Evolutionary conservation across 2,888 invertebrate species (phyloP), one percentile per base, ranked within the genome.

Genomic region (Sclerodermus sp.): DNA sequence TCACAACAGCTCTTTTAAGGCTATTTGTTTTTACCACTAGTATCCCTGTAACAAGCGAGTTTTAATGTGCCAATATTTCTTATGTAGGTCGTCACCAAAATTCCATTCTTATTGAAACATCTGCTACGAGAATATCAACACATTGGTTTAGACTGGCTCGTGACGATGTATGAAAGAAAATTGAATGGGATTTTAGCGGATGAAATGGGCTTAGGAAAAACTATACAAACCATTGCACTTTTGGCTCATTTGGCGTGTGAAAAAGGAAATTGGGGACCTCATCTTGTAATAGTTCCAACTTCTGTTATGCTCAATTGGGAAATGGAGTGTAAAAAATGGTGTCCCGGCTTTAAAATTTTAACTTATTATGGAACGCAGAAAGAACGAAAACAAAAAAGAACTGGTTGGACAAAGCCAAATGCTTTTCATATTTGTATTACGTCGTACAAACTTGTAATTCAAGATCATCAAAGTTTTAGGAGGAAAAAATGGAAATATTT

Each of bases 271-370:
- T 99, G 99, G 99, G 99, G 99, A 30, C 99, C 99, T 47, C 99
- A 99, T 84, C 84, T 99, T 17, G 96, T 99, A 63, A 92, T 99
- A 57, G 99, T 99, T 62, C 99, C 99, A 52, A 99, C 99, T 13
- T 97, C 97, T 61, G 98, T 99, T 44, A 96, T 99, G 91, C 84
- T 99, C 55, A 99, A 99, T 81, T 99, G 99, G 99, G 99, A 99
- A 82, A 95, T 98, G 93, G 99, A 99, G 80, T 92, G 96, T 74
- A 98, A 99, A 80, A 98, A 98, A 79, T 99, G 99, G 99, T 98
- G 97, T 79, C 99, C 99, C 1, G 95, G 93, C 45, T 96, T 99
- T 79, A 99, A 99, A 84, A 94, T 99, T 71, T 85, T 99, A 62
- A 98, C 98, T 1, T 99, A 99, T 79, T 99, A 96, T 76, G 99